phyloP scores from a whole-genome alignment of 2,113 vertebrate species.

The Neomonachus schauinslandi region DNA sequence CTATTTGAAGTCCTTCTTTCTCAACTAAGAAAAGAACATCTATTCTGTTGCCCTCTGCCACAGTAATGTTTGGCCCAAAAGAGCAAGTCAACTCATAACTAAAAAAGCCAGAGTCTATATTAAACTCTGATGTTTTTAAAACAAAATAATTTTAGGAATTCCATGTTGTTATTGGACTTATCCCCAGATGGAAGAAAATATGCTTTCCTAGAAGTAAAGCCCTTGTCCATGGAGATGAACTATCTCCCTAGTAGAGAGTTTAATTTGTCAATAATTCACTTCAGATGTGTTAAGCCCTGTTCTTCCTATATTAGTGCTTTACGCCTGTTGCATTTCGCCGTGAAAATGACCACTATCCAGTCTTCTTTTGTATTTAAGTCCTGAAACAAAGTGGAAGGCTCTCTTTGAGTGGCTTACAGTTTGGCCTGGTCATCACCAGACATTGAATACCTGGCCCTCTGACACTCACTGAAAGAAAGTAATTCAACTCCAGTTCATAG shows the following conservation, averaged over 20 bases:
- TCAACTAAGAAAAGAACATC: slow-evolving; percentile 76
- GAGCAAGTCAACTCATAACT: slow-evolving; percentile 70
- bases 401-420: neutral
- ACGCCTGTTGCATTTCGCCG: neutral
- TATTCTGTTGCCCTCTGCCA: slow-evolving; percentile 74
- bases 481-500: neutral
- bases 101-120: slow-evolving; percentile 77
- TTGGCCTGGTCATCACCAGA: neutral
- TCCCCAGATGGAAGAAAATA: slow-evolving; percentile 72
- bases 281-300: slow-evolving; percentile 20
- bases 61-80: slow-evolving; percentile 76
- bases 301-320: neutral
- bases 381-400: neutral
- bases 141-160: slow-evolving; percentile 76
- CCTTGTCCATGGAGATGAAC: slow-evolving; percentile 41
- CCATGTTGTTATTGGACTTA: slow-evolving; percentile 72
- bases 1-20: slow-evolving; percentile 69
- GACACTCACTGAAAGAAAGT: neutral
- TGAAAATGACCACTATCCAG: neutral
- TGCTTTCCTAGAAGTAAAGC: slow-evolving; percentile 75
- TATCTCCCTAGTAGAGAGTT: neutral
- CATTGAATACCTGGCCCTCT: neutral
- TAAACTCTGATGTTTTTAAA: slow-evolving; percentile 77
- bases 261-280: slow-evolving; percentile 48
- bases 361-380: neutral